Percentiles rank a stretch among this genome's conserved stretches.
These are phyloP conservation scores for Melanotus villosus DNA, from an alignment of 2,888 invertebrate genomes.

Conservation along the genomic window DNA sequence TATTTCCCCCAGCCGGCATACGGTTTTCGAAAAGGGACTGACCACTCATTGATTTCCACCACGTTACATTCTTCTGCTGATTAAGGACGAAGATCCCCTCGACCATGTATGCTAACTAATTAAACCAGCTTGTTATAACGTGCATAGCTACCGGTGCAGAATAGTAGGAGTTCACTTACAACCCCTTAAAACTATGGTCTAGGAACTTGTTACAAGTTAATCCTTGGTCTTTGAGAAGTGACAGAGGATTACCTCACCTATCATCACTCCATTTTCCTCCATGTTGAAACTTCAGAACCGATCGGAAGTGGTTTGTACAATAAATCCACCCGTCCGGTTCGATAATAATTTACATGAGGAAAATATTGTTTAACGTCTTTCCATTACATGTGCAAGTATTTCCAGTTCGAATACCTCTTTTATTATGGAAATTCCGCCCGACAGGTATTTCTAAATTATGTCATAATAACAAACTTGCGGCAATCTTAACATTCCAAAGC, in stretches of 20 bases:
- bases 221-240: conserved; percentile 25
- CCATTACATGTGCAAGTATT: conserved; percentile 31
- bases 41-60: background rate
- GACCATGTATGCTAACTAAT: background rate
- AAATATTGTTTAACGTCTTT: conserved; percentile 32
- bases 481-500: conserved; percentile 47
- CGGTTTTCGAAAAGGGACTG: too few relatives aligned
- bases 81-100: background rate
- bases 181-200: conserved; percentile 25
- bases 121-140: background rate
- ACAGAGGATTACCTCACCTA: conserved; percentile 25
- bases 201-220: conserved; percentile 25
- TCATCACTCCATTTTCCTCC: background rate
- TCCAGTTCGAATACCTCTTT: conserved; percentile 40
- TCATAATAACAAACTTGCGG: conserved; percentile 48
- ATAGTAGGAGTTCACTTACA: background rate
- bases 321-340: background rate
- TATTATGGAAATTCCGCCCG: conserved; percentile 45
- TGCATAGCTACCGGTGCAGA: background rate
- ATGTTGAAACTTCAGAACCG: background rate
- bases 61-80: background rate
- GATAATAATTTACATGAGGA: conserved; percentile 20
- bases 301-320: conserved; percentile 9
- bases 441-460: conserved; percentile 46
- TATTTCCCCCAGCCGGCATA: background rate